Base-by-base conservation (phyloP, 2,888 invertebrate genomes). In the Synanthedon myopaeformis region DNA sequence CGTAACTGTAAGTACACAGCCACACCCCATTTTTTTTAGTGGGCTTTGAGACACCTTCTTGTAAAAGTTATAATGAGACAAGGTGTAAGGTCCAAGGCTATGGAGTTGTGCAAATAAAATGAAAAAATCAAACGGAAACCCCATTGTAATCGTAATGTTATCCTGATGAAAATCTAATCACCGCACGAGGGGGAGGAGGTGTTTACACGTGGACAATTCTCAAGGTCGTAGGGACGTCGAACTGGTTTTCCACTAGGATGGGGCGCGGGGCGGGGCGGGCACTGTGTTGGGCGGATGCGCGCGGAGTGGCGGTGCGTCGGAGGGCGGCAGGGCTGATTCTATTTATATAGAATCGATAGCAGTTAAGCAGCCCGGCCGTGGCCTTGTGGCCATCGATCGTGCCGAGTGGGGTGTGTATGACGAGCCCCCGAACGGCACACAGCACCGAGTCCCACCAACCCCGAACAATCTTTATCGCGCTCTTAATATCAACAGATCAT, bases 281-380 rank as follows among this genome's bases (percentile, higher is more conserved):
- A 59, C 56, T 19, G 54, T 51, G 59, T 57, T 19, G 54, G 42
- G 54, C 56, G 59, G 60, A 57, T 57, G 51, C 6, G 54, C 49
- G 51, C 54, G 59, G 59, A 57, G 64, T 63, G 61, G 61, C 17
- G 60, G 57, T 55, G 62, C 60, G 61, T 61, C 63, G 63, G 62
- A 51, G 69, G 61, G 61, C 59, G 67, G 67, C 61, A 64, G 70
- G 66, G 83, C 82, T 82, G 72, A 57, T 64, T 72, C 85, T 86
- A 85, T 85, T 83, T 83, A 85, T 85, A 85, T 64, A 66, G 66
- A 76, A 84, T 85, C 86, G 82, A 86, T 86, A 82, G 60, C 66
- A n/a, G n/a, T n/a, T n/a, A n/a, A n/a, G n/a, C n/a, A 66, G 59
- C 64, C 66, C 82, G 84, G 74, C 85, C 84, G 78, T 86, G 84